Evolutionary conservation across 1,140 invertebrate species (phyloP).

Genomic region (Epicauta chinensis): DNA sequence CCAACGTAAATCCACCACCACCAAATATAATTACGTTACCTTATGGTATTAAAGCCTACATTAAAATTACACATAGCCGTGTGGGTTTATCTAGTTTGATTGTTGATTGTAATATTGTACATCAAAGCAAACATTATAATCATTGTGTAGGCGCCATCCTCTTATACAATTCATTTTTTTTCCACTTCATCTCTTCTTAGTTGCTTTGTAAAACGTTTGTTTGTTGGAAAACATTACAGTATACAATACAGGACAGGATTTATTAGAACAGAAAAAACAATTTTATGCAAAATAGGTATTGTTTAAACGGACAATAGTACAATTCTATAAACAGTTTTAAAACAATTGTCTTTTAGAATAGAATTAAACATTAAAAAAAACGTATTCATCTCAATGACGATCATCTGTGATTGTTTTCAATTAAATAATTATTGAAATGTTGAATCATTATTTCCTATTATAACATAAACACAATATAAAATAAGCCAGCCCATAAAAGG

Average conservation of each 20-base stretch:
- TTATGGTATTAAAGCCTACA: too few relatives aligned
- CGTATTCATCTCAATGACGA: too few relatives aligned
- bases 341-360: too few relatives aligned
- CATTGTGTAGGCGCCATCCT: constrained; percentile 9
- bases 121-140: constrained; percentile 6
- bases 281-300: constrained; percentile 8
- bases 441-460: too few relatives aligned
- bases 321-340: too few relatives aligned
- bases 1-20: too few relatives aligned
- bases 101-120: constrained; percentile 2
- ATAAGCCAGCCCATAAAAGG: constrained; percentile 11
- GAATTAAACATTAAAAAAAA: too few relatives aligned
- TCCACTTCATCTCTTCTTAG: background rate
- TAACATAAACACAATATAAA: too few relatives aligned
- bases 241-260: constrained; percentile 1
- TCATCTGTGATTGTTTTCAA: too few relatives aligned
- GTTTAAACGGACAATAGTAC: constrained; percentile 1
- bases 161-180: constrained; percentile 5
- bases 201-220: too few relatives aligned
- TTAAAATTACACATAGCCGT: background rate
- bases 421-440: too few relatives aligned
- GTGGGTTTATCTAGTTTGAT: constrained; percentile 10
- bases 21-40: too few relatives aligned
- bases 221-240: background rate
- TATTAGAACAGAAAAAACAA: constrained; percentile 4